phyloP scores from a whole-genome alignment of 64 coral and sea anemone genomes.

The Montipora efflorescens region DNA sequence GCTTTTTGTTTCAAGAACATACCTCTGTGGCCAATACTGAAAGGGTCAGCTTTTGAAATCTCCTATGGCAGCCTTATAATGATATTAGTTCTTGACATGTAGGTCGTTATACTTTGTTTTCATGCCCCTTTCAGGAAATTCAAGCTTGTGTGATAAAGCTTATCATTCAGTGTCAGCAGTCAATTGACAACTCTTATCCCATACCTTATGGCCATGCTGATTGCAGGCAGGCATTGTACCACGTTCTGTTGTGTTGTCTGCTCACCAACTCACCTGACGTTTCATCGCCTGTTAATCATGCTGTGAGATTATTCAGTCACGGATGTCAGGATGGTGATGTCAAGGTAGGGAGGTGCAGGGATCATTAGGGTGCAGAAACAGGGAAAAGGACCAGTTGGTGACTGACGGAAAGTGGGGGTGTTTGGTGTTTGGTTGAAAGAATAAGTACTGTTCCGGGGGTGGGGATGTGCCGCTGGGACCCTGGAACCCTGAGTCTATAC shows the following conservation, averaged over 20 bases:
- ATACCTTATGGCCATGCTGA: slow-evolving; percentile 19
- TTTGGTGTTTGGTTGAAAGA: too few relatives aligned
- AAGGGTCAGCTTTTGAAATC: too few relatives aligned
- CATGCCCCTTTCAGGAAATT: neutral
- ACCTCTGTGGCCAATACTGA: too few relatives aligned
- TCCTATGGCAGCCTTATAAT: too few relatives aligned
- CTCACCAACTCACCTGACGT: slow-evolving; percentile 1
- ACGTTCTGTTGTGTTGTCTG: slow-evolving; percentile 15
- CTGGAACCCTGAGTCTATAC: too few relatives aligned
- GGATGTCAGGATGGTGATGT: slow-evolving; percentile 30
- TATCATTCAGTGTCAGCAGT: slow-evolving; percentile 40
- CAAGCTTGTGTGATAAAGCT: slow-evolving; percentile 14
- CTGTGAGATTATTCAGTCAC: slow-evolving; percentile 10
- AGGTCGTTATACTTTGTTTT: neutral
- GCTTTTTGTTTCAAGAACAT: too few relatives aligned
- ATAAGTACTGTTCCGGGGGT: too few relatives aligned
- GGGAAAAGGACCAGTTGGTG: neutral
- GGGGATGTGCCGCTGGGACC: too few relatives aligned
- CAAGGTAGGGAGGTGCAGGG: neutral
- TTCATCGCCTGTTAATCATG: slow-evolving; percentile 43
- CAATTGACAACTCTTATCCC: neutral
- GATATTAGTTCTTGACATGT: too few relatives aligned
- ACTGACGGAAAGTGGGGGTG: too few relatives aligned
- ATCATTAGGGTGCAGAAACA: neutral
- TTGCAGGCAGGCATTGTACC: slow-evolving; percentile 40